Evolutionary conservation across 2,888 invertebrate genomes (phyloP).

Genomic region (Dicycla oo): DNA sequence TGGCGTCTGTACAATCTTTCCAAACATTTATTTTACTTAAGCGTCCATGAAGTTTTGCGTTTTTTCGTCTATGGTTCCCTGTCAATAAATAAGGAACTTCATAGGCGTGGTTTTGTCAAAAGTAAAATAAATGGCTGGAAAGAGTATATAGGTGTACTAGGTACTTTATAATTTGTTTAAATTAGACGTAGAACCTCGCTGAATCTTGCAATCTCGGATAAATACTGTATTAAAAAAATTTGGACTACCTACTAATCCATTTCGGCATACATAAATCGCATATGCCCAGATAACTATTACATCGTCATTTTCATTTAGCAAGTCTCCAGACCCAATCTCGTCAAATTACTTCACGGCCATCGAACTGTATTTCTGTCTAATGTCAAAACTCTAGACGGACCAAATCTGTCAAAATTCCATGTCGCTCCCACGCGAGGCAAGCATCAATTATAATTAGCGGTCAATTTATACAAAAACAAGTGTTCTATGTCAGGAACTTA

Average conservation of each 20-base stretch:
- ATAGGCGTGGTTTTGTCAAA: too few relatives aligned
- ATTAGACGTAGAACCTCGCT: too few relatives aligned
- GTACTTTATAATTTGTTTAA: neutral
- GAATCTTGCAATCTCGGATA: neutral
- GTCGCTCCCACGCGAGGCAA: constrained; percentile 43
- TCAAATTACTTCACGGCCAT: constrained; percentile 17
- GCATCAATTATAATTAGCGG: constrained; percentile 49
- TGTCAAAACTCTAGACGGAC: constrained; percentile 19
- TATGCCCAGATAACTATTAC: neutral
- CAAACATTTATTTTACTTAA: too few relatives aligned
- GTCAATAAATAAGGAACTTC: too few relatives aligned
- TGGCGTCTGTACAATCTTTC: too few relatives aligned
- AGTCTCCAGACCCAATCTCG: neutral
- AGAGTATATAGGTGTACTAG: too few relatives aligned
- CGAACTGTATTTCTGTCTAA: constrained; percentile 4
- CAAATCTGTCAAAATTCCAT: constrained; percentile 36
- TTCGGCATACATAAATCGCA: neutral
- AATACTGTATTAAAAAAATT: neutral
- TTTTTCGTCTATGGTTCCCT: too few relatives aligned
- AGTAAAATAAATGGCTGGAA: too few relatives aligned
- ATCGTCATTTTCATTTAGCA: neutral
- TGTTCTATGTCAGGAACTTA: constrained; percentile 32
- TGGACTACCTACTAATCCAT: neutral
- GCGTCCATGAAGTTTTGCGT: too few relatives aligned
- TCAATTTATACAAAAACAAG: constrained; percentile 43